phyloP scores from a whole-genome alignment of 2,113 vertebrate species.

The Hyperopisus bebe region DNA sequence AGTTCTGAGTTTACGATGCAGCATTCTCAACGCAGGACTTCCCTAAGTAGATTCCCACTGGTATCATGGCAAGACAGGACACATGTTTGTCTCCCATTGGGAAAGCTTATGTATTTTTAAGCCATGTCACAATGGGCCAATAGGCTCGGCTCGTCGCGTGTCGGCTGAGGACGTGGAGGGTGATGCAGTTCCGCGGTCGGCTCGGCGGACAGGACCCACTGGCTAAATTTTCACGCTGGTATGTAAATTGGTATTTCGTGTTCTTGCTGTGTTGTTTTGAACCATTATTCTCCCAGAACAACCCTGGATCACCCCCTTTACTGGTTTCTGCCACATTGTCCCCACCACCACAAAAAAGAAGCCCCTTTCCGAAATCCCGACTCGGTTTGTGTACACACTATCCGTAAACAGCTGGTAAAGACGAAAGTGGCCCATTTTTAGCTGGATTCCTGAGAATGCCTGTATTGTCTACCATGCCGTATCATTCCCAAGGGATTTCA shows the following conservation, averaged over 20 bases:
- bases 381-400: background rate
- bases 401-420: background rate
- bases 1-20: background rate
- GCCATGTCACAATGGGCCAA: background rate
- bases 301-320: slow-evolving; percentile 6
- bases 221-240: background rate
- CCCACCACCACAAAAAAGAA: background rate
- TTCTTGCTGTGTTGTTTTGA: background rate
- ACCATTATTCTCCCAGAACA: background rate
- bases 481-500: background rate
- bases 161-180: slow-evolving; percentile 11
- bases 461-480: background rate
- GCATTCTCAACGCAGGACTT: background rate
- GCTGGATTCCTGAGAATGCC: background rate
- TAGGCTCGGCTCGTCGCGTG: background rate
- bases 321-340: background rate
- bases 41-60: background rate
- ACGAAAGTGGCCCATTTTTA: background rate
- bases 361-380: background rate
- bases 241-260: slow-evolving; percentile 15
- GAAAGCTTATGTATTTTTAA: background rate
- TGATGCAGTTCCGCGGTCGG: background rate
- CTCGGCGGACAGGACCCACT: background rate
- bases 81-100: background rate
- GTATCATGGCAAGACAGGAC: background rate